phyloP scores from a whole-genome alignment of 1,140 invertebrate genomes.

The Pogonomyrmex californicus region DNA sequence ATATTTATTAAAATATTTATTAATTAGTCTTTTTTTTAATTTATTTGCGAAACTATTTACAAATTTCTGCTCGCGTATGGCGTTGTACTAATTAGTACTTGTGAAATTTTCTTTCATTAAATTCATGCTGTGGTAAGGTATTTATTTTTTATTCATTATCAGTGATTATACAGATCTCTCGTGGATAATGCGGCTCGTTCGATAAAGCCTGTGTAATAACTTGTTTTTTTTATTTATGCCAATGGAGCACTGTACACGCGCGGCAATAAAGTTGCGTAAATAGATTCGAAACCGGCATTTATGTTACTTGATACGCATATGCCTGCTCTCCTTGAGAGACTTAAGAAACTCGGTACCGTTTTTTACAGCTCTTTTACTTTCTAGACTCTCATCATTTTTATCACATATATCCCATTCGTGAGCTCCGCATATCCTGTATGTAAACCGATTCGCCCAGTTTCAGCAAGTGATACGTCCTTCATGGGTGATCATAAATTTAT shows the following conservation, averaged over 20 bases:
- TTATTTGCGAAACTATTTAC: background rate
- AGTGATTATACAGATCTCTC: background rate
- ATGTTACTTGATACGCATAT: constrained; percentile 45
- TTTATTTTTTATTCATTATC: constrained; percentile 8
- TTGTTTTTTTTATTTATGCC: constrained; percentile 45
- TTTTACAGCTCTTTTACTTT: constrained; percentile 34
- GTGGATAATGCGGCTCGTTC: background rate
- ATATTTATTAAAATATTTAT: background rate
- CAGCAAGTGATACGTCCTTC: constrained; percentile 1
- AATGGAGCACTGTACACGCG: background rate
- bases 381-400: constrained; percentile 52
- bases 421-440: too few species aligned
- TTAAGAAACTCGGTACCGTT: constrained; percentile 37
- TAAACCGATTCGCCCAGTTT: background rate
- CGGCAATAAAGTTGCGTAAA: constrained; percentile 45
- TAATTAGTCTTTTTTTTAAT: too few species aligned
- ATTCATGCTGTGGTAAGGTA: background rate
- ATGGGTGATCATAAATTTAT: background rate
- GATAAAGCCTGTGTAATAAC: constrained; percentile 22
- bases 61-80: background rate
- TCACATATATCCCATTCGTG: background rate
- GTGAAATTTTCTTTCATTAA: background rate
- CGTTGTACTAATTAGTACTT: background rate
- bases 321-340: constrained; percentile 48
- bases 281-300: constrained; percentile 35